These are phyloP conservation scores for Falco columbarius DNA, from an alignment of 2,797 vertebrate species.

Conservation along the genomic window DNA sequence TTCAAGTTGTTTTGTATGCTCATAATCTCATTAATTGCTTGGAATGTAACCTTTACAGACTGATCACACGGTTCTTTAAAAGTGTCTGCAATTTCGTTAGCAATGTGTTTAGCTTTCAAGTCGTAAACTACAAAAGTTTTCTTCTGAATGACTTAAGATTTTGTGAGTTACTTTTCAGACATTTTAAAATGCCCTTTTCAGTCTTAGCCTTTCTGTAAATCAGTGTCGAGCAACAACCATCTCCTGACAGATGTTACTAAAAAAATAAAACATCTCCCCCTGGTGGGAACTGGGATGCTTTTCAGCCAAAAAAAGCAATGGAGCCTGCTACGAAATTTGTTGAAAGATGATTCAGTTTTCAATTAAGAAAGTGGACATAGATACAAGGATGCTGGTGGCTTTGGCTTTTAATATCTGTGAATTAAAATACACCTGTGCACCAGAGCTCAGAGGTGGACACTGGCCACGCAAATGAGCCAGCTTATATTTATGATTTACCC, in stretches of 20 bases:
- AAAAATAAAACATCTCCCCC: slow-evolving; percentile 52
- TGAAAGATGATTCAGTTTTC: background rate
- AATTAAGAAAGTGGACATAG: background rate
- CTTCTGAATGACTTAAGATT: background rate
- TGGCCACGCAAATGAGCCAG: background rate
- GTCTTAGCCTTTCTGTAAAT: background rate
- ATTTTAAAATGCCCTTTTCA: background rate
- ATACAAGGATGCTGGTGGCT: background rate
- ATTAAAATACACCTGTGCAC: background rate
- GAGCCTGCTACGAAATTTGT: background rate
- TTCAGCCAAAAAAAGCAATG: background rate
- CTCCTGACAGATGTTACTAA: background rate
- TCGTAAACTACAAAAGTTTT: background rate
- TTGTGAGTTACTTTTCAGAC: background rate
- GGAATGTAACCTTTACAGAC: background rate
- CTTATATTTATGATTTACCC: background rate
- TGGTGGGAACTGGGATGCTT: background rate
- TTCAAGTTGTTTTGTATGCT: background rate
- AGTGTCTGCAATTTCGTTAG: background rate
- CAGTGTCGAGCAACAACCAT: background rate
- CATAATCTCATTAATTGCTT: background rate
- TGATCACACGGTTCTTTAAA: background rate
- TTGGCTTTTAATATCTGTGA: background rate
- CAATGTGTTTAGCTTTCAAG: background rate
- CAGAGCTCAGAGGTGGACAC: background rate